phyloP scores from a whole-genome alignment of 2,888 invertebrate species.

The Agrilus cyanescens region DNA sequence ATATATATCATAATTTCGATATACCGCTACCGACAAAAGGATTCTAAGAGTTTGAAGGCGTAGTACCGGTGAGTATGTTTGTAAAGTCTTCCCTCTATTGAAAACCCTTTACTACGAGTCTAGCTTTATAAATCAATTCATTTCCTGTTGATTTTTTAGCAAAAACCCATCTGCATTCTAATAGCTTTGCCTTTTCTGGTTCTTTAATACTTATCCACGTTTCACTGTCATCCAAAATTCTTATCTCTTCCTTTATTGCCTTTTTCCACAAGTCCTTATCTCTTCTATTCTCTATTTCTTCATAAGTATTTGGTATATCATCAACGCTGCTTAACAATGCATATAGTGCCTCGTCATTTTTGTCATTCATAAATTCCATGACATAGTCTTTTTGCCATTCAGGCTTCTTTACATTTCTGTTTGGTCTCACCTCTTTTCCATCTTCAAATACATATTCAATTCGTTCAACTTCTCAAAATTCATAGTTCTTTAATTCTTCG shows the following conservation, averaged over 20 bases:
- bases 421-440: slow-evolving; percentile 1
- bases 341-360: slow-evolving; percentile 1
- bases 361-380: too few relatives aligned
- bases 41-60: slow-evolving; percentile 11
- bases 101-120: slow-evolving; percentile 9
- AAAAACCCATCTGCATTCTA: too few relatives aligned
- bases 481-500: too few relatives aligned
- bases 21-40: slow-evolving; percentile 10
- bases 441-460: too few relatives aligned
- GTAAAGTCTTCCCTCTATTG: slow-evolving; percentile 4
- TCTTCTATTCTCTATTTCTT: slow-evolving; percentile 4
- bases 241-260: background rate
- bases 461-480: too few relatives aligned
- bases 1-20: slow-evolving; percentile 6
- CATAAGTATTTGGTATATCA: slow-evolving; percentile 3
- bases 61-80: slow-evolving; percentile 10
- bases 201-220: background rate
- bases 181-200: too few relatives aligned
- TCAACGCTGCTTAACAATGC: slow-evolving; percentile 1
- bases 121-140: too few relatives aligned
- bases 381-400: too few relatives aligned
- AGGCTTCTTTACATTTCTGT: slow-evolving; percentile 3
- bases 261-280: too few relatives aligned
- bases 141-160: too few relatives aligned
- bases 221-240: background rate